A percentile compares a stretch with the other conserved stretches of the same genome.
Evolutionary conservation across 2,797 vertebrate genomes (phyloP).

Genomic region (Urocyon cinereoargenteus): DNA sequence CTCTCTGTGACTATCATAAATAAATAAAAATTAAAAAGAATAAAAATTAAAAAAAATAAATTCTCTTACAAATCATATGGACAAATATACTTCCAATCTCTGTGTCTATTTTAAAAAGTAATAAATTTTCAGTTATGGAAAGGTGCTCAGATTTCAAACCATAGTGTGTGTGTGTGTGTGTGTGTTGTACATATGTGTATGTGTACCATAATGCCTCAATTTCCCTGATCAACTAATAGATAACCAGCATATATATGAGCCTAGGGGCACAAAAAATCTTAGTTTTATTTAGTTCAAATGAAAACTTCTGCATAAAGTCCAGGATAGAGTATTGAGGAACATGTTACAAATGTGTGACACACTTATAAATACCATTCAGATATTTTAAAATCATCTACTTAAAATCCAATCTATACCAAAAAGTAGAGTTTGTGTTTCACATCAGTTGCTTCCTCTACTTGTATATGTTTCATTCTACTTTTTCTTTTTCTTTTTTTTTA

Average conservation of each 20-base stretch:
- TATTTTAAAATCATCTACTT: not conserved
- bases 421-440: not conserved
- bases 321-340: not conserved
- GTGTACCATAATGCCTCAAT: not conserved
- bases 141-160: not conserved
- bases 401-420: not conserved
- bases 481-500: not conserved
- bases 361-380: not conserved
- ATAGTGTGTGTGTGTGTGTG: not conserved
- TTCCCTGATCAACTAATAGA: not conserved
- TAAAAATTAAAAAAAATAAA: too few species aligned
- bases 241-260: not conserved
- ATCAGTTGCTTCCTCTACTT: not conserved
- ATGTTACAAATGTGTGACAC: not conserved
- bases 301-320: not conserved
- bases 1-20: too few species aligned
- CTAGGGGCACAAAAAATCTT: not conserved
- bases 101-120: conserved; percentile 14
- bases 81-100: not conserved
- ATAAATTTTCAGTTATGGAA: not conserved
- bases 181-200: not conserved
- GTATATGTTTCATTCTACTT: not conserved
- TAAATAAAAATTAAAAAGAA: too few species aligned
- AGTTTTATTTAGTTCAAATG: not conserved
- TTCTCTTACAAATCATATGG: not conserved